A percentile compares a stretch with the other conserved stretches of the same genome.
These are phyloP conservation scores for Neotoxoptera formosana DNA, from an alignment of 1,140 invertebrate genomes.

Conservation along the genomic window DNA sequence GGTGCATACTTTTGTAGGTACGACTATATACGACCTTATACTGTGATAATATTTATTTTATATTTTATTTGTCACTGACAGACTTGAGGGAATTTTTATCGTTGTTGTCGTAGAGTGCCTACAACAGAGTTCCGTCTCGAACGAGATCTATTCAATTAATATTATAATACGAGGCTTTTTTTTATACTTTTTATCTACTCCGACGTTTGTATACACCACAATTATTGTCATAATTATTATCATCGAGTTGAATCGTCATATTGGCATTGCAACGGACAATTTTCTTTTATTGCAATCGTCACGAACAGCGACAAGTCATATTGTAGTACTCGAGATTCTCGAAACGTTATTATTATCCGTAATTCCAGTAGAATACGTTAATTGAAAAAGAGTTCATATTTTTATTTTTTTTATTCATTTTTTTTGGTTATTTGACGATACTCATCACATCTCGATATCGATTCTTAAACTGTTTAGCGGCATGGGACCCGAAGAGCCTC, in stretches of 20 bases:
- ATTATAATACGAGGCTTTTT: background rate
- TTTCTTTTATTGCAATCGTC: background rate
- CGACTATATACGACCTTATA: too few species aligned
- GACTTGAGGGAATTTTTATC: too few species aligned
- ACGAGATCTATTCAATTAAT: too few species aligned
- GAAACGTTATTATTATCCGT: background rate
- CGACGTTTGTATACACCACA: background rate
- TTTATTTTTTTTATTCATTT: too few species aligned
- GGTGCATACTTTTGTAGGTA: background rate
- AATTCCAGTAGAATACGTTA: too few species aligned
- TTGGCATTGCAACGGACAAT: background rate
- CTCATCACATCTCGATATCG: too few species aligned
- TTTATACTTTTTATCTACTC: background rate
- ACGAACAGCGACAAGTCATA: background rate
- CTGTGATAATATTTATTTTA: too few species aligned
- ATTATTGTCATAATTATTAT: background rate
- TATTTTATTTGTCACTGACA: too few species aligned
- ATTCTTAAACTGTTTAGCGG: conserved; percentile 63
- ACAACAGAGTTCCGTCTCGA: too few species aligned
- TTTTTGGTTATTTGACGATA: too few species aligned
- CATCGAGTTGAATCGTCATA: background rate
- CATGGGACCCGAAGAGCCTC: conserved; percentile 78
- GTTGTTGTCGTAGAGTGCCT: too few species aligned
- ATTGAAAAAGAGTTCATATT: too few species aligned
- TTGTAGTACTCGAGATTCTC: background rate